Evolutionary conservation across 2,888 invertebrate genomes (phyloP).

Genomic region (Hyalella azteca): DNA sequence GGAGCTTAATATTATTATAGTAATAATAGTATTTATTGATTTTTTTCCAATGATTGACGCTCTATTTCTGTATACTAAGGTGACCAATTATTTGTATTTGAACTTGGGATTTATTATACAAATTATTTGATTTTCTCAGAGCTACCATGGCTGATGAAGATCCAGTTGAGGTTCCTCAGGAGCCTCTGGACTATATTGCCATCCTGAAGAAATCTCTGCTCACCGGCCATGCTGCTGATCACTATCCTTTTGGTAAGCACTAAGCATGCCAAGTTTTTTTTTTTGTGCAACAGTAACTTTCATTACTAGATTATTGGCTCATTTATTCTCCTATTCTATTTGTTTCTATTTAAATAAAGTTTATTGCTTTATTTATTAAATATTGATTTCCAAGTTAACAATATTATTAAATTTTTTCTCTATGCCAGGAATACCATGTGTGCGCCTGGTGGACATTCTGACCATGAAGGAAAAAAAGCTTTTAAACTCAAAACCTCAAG

Average conservation of each 20-base stretch:
- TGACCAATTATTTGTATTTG: no score
- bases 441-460: conserved; percentile 1
- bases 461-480: conserved; percentile 8
- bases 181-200: neutral
- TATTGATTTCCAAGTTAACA: no score
- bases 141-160: neutral
- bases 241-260: neutral
- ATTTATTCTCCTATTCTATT: neutral
- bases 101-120: no score
- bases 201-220: neutral
- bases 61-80: no score
- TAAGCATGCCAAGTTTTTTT: neutral
- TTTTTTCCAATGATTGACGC: no score
- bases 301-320: neutral
- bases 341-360: neutral
- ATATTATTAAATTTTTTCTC: no score
- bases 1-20: no score
- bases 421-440: conserved; percentile 3
- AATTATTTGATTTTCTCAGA: no score
- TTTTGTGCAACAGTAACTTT: neutral
- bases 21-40: no score
- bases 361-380: no score
- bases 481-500: neutral
- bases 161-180: neutral
- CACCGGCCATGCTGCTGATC: neutral